Evolutionary conservation across 2,888 invertebrate genomes (phyloP).

Genomic region (Orthosia cruda): DNA sequence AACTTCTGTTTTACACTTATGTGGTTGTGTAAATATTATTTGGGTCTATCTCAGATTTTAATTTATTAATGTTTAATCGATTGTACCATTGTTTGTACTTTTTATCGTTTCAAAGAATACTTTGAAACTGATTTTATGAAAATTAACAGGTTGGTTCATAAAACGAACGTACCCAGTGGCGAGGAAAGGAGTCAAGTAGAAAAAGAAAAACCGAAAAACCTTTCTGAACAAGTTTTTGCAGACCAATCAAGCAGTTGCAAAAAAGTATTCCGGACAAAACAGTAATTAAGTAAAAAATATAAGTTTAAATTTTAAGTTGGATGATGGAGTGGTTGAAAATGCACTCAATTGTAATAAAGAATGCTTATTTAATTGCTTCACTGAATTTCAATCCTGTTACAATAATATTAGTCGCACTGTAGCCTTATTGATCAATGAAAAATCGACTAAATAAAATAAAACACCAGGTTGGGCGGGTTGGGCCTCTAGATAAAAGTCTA

Average conservation of each 20-base stretch:
- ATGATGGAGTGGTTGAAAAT: too few relatives aligned
- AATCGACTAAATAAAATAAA: conserved; percentile 17
- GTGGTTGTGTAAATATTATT: background rate
- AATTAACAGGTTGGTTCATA: conserved; percentile 22
- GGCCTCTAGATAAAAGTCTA: background rate
- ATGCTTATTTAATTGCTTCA: background rate
- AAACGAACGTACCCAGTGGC: conserved; percentile 26
- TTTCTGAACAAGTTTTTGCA: conserved; percentile 28
- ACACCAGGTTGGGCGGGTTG: background rate
- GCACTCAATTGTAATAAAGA: too few relatives aligned
- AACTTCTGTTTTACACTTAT: background rate
- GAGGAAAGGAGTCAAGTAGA: too few relatives aligned
- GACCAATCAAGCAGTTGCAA: conserved; percentile 9
- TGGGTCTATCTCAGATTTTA: background rate
- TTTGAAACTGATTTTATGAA: too few relatives aligned
- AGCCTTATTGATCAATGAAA: background rate
- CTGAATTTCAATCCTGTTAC: too few relatives aligned
- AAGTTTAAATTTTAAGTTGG: too few relatives aligned
- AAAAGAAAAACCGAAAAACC: conserved; percentile 10
- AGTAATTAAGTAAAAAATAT: background rate
- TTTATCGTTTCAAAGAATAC: background rate
- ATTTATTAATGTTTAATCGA: background rate
- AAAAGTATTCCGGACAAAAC: conserved; percentile 1
- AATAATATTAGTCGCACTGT: too few relatives aligned
- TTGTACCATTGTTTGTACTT: too few relatives aligned